Percentiles rank a stretch among this genome's conserved stretches.
phyloP scores from a whole-genome alignment of 2,797 vertebrate genomes.

The Buphagus erythrorhynchus region DNA sequence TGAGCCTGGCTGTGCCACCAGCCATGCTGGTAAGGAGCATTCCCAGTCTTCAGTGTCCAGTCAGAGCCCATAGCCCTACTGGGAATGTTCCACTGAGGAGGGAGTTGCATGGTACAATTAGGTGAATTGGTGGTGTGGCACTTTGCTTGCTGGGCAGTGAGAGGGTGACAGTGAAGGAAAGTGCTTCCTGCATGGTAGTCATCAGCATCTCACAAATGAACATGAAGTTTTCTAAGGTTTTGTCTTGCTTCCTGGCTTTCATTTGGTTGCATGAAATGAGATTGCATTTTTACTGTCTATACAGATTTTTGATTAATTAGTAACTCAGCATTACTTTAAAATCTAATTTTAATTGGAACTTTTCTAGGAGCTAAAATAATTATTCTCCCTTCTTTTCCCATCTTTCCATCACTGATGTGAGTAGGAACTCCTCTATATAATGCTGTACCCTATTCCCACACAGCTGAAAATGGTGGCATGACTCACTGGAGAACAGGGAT shows the following conservation, averaged over 20 bases:
- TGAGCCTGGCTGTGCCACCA: neutral
- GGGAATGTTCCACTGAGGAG: neutral
- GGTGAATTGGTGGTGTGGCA: neutral
- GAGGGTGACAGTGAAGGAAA: neutral
- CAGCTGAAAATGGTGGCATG: neutral
- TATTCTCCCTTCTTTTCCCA: neutral
- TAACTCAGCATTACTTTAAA: neutral
- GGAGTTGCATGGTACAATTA: neutral
- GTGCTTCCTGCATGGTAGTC: neutral
- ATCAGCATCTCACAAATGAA: neutral
- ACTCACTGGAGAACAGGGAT: neutral
- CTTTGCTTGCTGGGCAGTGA: neutral
- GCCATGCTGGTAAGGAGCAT: fast-evolving
- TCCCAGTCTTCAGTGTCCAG: neutral
- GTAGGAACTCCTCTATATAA: neutral
- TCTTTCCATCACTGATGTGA: fast-evolving
- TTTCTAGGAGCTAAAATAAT: neutral
- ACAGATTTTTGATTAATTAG: neutral
- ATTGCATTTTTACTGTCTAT: neutral
- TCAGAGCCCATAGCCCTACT: neutral
- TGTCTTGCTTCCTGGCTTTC: neutral
- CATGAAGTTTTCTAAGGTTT: neutral
- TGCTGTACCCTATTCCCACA: neutral
- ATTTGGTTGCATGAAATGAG: neutral
- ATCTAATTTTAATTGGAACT: neutral